Conservation (phyloP, 2,113 vertebrate genomes). For the Phoxinus phoxinus region DNA sequence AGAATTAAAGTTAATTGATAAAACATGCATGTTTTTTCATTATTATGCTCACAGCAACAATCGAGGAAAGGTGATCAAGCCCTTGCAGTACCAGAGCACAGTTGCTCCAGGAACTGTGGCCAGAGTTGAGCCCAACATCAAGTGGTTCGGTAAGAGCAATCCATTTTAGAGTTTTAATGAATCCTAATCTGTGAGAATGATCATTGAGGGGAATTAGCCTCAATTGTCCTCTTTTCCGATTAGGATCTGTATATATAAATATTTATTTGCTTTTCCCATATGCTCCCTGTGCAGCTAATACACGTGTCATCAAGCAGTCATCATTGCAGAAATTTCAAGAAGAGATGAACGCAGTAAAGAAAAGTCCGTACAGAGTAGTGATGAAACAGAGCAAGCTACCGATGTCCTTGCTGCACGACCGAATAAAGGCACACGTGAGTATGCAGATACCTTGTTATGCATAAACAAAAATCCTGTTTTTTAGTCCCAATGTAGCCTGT, state of each 20-base stretch:
- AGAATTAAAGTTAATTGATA: no score
- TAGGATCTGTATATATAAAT: background rate
- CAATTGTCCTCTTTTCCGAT: background rate
- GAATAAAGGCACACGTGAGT: conserved; percentile 92
- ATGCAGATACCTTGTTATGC: background rate
- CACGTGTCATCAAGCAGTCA: conserved; percentile 95
- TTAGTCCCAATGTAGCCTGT: background rate
- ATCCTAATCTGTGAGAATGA: background rate
- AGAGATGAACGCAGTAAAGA: conserved; percentile 90
- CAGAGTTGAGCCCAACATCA: conserved; percentile 97
- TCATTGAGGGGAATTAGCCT: background rate
- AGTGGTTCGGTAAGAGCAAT: conserved; percentile 92
- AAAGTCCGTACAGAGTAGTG: conserved; percentile 93
- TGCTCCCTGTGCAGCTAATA: conserved; percentile 83
- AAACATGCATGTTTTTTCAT: background rate
- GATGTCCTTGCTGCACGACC: conserved; percentile 91
- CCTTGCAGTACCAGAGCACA: conserved; percentile 88
- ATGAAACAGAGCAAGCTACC: conserved; percentile 93
- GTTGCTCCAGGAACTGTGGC: conserved; percentile 91
- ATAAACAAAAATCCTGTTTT: background rate
- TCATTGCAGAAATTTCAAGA: conserved; percentile 97
- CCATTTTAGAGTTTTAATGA: background rate
- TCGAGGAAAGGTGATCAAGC: conserved; percentile 88
- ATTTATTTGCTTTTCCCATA: background rate
- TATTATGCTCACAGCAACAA: conserved; percentile 78